Evolutionary conservation across 2,888 invertebrate genomes (phyloP), one percentile per base, ranked within the genome.

Genomic region (Atethmia centrago): DNA sequence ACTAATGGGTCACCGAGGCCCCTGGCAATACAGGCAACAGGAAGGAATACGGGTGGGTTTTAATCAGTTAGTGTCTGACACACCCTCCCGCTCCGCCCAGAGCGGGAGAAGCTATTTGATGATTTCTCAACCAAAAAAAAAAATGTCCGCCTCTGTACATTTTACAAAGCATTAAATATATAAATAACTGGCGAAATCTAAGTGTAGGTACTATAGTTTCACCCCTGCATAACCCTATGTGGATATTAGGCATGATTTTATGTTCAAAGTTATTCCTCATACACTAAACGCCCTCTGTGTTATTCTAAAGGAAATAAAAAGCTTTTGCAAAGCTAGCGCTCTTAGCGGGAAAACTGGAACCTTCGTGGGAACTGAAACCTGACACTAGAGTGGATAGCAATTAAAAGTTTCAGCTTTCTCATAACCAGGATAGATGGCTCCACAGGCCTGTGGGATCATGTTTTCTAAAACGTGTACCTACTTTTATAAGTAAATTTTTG

Each of bases 341-440:
- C 58, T 49, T 64, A 25, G 59, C 45, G 77, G 31, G 3, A 61
- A 56, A 45, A 2, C 8, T 10, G 12, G 36, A 31, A 31, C 28
- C 21, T 59, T 36, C 10, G n/a, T 40, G 25, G 5, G 14, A 59
- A 68, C 42, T 56, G 42, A 55, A 40, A 21, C 14, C 36, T 65
- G 28, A 55, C 28, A 56, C 0, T 65, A 45, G 0, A 9, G 25
- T 16, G 25, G 28, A 36, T 16, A 68, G 21, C 3, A n/a, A 3
- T 64, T n/a, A 19, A 10, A 51, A 10, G 49, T 31, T 64, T 51
- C 7, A 53, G 31, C 12, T 36, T 36, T 76, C 19, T 14, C 10
- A 1, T 51, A 9, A 0, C 14, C n/a, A 49, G 10, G 31, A 64
- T 19, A 79, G 79, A 82, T 82, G 79, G 77, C 82, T 19, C 42